Percentiles rank a stretch among this genome's conserved stretches.
These are phyloP conservation scores for Halichoeres trimaculatus DNA, from an alignment of 2,113 vertebrate genomes.

Conservation along the genomic window DNA sequence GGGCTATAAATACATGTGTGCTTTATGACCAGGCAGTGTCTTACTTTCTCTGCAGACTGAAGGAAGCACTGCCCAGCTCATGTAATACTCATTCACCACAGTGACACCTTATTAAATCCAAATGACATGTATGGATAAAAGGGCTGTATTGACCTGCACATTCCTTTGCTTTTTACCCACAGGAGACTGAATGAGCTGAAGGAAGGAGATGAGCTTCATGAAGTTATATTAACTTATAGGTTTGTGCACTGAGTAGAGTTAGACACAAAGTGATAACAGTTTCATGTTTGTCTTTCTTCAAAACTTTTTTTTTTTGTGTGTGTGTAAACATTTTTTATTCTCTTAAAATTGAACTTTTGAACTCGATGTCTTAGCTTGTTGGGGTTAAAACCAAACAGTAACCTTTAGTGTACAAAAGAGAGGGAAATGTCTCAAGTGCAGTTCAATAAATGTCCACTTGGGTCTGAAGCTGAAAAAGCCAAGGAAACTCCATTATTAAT, in stretches of 20 bases:
- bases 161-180: constrained; percentile 27
- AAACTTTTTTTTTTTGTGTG: constrained; percentile 11
- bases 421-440: too few species aligned
- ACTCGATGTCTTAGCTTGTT: neutral
- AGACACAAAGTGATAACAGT: neutral
- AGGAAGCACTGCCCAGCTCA: constrained; percentile 7
- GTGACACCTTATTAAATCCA: constrained; percentile 60
- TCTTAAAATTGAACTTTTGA: too few species aligned
- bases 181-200: constrained; percentile 22
- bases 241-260: neutral
- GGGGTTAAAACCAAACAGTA: neutral
- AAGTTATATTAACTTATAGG: too few species aligned
- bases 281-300: neutral
- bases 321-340: neutral
- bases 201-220: constrained; percentile 5
- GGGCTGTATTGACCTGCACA: constrained; percentile 34
- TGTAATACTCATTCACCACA: constrained; percentile 40
- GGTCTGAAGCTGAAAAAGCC: too few species aligned
- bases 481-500: too few species aligned
- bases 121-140: constrained; percentile 51
- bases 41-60: constrained; percentile 28
- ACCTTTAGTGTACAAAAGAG: too few species aligned
- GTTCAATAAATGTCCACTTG: too few species aligned
- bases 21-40: constrained; percentile 24
- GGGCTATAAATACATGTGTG: constrained; percentile 11